Conservation (phyloP, 2,113 vertebrate genomes). For the Mus spicilegus region DNA sequence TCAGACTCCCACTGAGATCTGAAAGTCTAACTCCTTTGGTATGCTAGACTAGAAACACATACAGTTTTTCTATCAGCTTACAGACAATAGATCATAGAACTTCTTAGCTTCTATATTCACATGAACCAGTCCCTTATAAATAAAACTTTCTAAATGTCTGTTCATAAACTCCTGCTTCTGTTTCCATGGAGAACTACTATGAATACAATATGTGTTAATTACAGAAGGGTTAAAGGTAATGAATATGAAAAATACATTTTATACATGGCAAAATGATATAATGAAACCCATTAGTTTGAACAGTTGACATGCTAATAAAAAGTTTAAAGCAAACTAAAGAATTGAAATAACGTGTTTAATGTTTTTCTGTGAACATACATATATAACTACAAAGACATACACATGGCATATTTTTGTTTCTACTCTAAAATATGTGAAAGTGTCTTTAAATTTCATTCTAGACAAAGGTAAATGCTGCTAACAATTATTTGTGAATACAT, state of each 20-base stretch:
- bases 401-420: background rate
- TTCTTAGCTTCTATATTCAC: background rate
- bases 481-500: background rate
- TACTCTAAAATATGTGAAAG: background rate
- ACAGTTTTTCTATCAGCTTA: background rate
- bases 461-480: background rate
- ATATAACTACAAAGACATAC: background rate
- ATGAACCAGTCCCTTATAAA: background rate
- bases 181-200: background rate
- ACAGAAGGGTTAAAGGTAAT: background rate
- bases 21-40: background rate
- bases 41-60: background rate
- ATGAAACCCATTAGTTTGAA: background rate
- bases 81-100: background rate
- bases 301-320: background rate
- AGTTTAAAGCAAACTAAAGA: background rate
- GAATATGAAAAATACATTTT: background rate
- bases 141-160: background rate
- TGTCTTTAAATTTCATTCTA: conserved; percentile 15
- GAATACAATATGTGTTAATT: background rate
- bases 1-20: background rate
- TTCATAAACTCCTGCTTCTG: background rate
- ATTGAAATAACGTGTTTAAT: background rate
- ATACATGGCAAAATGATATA: background rate
- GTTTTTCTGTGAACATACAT: background rate